Conservation (phyloP, 2,888 invertebrate genomes). For the Habroteleia sp. region DNA sequence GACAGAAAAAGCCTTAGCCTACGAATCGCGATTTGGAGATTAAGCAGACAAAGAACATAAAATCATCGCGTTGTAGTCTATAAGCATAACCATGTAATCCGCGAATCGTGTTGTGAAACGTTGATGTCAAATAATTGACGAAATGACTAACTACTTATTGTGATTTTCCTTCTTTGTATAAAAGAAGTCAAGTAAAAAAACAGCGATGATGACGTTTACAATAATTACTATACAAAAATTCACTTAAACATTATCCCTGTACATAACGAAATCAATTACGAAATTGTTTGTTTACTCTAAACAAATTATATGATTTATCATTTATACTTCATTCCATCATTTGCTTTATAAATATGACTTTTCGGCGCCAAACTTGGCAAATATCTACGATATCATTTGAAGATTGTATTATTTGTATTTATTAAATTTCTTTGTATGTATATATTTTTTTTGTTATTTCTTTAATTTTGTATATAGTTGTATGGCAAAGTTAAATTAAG, state of each 20-base stretch:
- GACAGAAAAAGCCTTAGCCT: slow-evolving; percentile 40
- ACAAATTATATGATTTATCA: slow-evolving; percentile 8
- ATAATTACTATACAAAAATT: slow-evolving; percentile 37
- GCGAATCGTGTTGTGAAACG: slow-evolving; percentile 1
- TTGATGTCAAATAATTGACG: slow-evolving; percentile 24
- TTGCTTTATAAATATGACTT: slow-evolving; percentile 20
- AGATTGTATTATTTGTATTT: slow-evolving; percentile 12
- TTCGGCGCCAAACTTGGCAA: slow-evolving; percentile 20
- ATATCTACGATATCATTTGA: slow-evolving; percentile 25
- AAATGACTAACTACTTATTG: slow-evolving; percentile 27
- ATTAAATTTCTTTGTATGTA: slow-evolving; percentile 1
- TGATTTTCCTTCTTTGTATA: slow-evolving; percentile 19
- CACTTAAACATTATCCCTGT: slow-evolving; percentile 19
- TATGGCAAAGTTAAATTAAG: slow-evolving; percentile 61
- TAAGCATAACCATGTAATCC: slow-evolving; percentile 24
- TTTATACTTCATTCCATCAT: slow-evolving; percentile 14
- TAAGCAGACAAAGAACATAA: slow-evolving; percentile 4
- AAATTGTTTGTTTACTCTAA: slow-evolving; percentile 5
- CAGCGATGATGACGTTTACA: slow-evolving; percentile 22
- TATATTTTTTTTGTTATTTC: slow-evolving; percentile 24
- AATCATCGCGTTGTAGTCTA: slow-evolving; percentile 3
- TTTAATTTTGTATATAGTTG: slow-evolving; percentile 45
- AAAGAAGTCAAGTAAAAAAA: slow-evolving; percentile 39
- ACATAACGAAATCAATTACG: slow-evolving; percentile 20
- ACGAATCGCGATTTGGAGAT: slow-evolving; percentile 7